Percentiles rank a stretch among this genome's conserved stretches.
phyloP scores from a whole-genome alignment of 2,113 vertebrate species.

The Tringa solitaria region DNA sequence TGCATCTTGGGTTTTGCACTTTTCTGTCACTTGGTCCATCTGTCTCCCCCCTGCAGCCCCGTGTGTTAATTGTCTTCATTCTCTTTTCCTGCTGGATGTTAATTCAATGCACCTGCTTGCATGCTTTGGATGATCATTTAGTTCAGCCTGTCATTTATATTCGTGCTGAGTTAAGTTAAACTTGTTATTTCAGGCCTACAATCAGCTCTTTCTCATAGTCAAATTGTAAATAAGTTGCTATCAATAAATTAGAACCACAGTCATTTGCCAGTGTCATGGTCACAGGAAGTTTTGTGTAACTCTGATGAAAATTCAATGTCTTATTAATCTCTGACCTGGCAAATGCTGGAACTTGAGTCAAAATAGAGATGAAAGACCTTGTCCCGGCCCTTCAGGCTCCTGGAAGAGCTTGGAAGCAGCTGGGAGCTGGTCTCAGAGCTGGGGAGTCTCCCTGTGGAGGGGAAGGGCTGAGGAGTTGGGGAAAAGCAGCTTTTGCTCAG shows the following conservation, averaged over 20 bases:
- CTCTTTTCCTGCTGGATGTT: neutral
- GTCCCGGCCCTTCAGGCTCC: neutral
- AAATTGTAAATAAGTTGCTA: neutral
- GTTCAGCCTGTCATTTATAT: neutral
- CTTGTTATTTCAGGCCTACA: neutral
- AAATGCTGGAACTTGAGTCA: neutral
- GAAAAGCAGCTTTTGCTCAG: neutral
- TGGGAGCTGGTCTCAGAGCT: neutral
- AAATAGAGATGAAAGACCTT: neutral
- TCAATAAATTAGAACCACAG: neutral
- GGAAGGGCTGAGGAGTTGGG: neutral
- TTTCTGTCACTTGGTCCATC: neutral
- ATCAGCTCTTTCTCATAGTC: neutral
- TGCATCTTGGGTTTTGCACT: neutral
- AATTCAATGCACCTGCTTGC: neutral
- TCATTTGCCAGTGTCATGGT: neutral
- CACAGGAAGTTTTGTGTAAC: neutral
- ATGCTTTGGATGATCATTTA: neutral
- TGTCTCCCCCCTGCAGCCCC: neutral
- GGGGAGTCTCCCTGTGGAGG: accelerated
- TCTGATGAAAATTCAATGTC: neutral
- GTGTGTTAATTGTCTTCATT: neutral
- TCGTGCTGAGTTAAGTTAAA: neutral
- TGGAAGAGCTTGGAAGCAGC: neutral
- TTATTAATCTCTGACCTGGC: neutral